A percentile compares a stretch with the other conserved stretches of the same genome.
Evolutionary conservation across 2,888 invertebrate genomes (phyloP).

Genomic region (Aromia moschata): DNA sequence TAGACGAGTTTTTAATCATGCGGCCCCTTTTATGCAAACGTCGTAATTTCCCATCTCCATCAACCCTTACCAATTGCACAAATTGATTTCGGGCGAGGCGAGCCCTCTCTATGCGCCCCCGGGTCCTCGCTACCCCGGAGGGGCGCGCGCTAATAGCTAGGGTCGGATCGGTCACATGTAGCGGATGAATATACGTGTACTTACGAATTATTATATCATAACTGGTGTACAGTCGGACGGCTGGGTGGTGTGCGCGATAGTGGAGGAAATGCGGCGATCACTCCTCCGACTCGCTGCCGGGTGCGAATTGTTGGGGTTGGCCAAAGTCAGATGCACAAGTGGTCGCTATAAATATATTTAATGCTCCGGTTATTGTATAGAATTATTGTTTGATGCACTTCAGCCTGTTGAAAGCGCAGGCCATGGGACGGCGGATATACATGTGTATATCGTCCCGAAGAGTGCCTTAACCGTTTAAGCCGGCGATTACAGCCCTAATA

Average conservation of each 20-base stretch:
- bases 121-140: slow-evolving; percentile 22
- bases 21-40: slow-evolving; percentile 52
- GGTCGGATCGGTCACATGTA: slow-evolving; percentile 52
- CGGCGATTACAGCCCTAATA: slow-evolving; percentile 13
- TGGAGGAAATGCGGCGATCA: neutral
- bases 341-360: slow-evolving; percentile 61
- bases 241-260: neutral
- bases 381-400: slow-evolving; percentile 48
- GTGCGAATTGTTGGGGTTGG: slow-evolving; percentile 51
- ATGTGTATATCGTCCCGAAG: slow-evolving; percentile 11
- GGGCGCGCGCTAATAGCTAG: slow-evolving; percentile 48
- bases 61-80: slow-evolving; percentile 58
- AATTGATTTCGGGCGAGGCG: slow-evolving; percentile 54
- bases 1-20: slow-evolving; percentile 56
- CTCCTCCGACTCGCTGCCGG: slow-evolving; percentile 30
- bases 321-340: slow-evolving; percentile 63
- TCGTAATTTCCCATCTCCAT: slow-evolving; percentile 50
- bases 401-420: slow-evolving; percentile 31
- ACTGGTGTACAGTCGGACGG: slow-evolving; percentile 41
- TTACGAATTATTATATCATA: slow-evolving; percentile 60
- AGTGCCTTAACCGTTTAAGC: slow-evolving; percentile 12
- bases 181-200: slow-evolving; percentile 50
- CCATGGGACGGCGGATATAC: slow-evolving; percentile 10
- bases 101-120: neutral
- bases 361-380: slow-evolving; percentile 58